These are phyloP conservation scores for Esox lucius DNA, from an alignment of 2,797 vertebrate species.

Conservation along the genomic window DNA sequence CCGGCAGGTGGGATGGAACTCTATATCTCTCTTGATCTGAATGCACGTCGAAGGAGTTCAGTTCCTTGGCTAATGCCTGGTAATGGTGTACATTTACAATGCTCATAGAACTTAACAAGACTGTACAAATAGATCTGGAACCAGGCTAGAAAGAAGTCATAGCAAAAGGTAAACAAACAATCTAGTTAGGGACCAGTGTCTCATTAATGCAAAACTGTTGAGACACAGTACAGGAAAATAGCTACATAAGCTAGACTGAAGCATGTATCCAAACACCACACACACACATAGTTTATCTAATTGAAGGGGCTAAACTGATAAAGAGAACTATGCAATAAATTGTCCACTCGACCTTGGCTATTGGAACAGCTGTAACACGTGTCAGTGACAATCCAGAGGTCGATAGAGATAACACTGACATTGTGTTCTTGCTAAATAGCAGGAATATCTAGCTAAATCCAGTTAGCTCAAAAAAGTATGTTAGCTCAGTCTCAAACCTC, in stretches of 20 bases:
- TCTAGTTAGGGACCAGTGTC: neutral
- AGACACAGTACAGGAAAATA: neutral
- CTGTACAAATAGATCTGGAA: neutral
- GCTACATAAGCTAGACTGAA: neutral
- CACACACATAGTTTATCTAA: neutral
- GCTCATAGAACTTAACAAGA: neutral
- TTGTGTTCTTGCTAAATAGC: constrained; percentile 26
- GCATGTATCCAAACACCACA: neutral
- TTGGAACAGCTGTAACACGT: neutral
- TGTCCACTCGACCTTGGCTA: neutral
- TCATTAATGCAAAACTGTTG: neutral
- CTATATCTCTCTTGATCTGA: too few relatives aligned
- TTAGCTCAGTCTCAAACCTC: too few relatives aligned
- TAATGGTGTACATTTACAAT: neutral
- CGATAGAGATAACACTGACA: neutral
- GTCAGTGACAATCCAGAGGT: neutral
- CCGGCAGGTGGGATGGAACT: too few relatives aligned
- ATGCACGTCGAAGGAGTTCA: too few relatives aligned
- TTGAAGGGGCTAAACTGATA: neutral
- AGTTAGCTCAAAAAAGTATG: constrained; percentile 21
- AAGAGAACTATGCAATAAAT: neutral
- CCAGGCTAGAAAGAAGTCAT: neutral
- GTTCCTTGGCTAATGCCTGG: neutral
- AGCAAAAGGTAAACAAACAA: neutral
- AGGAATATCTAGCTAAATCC: constrained; percentile 14